Evolutionary conservation across 1,140 invertebrate genomes (phyloP), one percentile per base, ranked within the genome.

Genomic region (Copidosoma floridanum): DNA sequence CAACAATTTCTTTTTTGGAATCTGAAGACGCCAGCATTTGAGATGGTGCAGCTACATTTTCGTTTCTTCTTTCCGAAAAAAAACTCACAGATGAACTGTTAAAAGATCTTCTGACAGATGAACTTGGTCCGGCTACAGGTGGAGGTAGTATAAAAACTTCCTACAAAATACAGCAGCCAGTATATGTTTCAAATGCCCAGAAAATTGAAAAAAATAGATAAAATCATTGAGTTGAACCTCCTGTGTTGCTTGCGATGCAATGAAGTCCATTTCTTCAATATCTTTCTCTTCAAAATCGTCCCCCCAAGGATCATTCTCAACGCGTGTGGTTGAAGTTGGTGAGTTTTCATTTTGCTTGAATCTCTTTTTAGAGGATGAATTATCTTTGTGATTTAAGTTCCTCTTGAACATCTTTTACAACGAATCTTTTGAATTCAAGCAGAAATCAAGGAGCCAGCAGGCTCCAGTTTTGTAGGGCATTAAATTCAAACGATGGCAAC

Each of bases 271-370:
- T 51, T 77, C 68, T 53, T 76, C 70, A 21, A 78, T 68, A 21
- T 72, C 74, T 7, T 69, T 69, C 6, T 76, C 73, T 3, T 63
- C 67, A 59, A 76, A 75, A 57, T 77, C 73, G 37, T 75, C 75
- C 4, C 72, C 75, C 76, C 77, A 79, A 6, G 68, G 7, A 52
- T 57, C 61, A 41, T 53, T 29, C n/a, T n/a, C n/a, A n/a, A n/a
- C n/a, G n/a, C n/a, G n/a, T n/a, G n/a, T n/a, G n/a, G n/a, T n/a
- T n/a, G n/a, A n/a, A n/a, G n/a, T n/a, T n/a, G n/a, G n/a, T n/a
- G n/a, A n/a, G n/a, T n/a, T n/a, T n/a, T n/a, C n/a, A n/a, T n/a
- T n/a, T n/a, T n/a, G n/a, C n/a, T n/a, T n/a, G n/a, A n/a, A n/a
- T n/a, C n/a, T n/a, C n/a, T n/a, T n/a, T n/a, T n/a, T n/a, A n/a